These are phyloP conservation scores for Eristalinus aeneus DNA, from an alignment of 2,888 invertebrate species.

Conservation along the genomic window DNA sequence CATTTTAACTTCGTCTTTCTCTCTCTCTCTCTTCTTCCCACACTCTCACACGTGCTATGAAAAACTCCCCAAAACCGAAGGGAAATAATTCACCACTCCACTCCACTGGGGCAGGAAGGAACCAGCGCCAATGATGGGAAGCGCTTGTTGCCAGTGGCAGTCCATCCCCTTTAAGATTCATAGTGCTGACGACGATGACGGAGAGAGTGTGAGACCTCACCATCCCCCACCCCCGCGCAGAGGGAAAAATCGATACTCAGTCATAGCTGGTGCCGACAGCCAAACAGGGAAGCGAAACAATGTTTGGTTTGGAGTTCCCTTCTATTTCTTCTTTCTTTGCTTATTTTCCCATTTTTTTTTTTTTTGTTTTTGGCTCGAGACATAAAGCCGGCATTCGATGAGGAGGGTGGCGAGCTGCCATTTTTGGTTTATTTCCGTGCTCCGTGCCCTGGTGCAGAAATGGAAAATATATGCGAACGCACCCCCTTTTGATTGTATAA, in stretches of 20 bases:
- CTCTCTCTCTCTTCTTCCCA: neutral
- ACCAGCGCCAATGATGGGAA: constrained; percentile 23
- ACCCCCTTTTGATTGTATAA: constrained; percentile 26
- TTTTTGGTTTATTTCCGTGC: constrained; percentile 10
- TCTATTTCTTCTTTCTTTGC: neutral
- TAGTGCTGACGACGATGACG: constrained; percentile 10
- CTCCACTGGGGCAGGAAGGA: neutral
- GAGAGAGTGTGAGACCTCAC: constrained; percentile 12
- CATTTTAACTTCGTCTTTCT: constrained; percentile 35
- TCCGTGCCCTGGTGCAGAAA: constrained; percentile 15
- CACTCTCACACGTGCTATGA: neutral
- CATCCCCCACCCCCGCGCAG: neutral
- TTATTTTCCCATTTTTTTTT: too few relatives aligned
- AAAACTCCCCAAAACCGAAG: constrained; percentile 17
- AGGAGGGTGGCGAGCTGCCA: constrained; percentile 2
- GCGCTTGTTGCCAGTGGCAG: constrained; percentile 1
- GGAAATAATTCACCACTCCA: neutral
- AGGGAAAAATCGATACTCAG: constrained; percentile 54
- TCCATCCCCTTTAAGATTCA: constrained; percentile 48
- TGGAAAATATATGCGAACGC: constrained; percentile 36
- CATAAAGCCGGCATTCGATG: neutral
- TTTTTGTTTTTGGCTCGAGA: neutral
- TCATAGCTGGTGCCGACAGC: constrained; percentile 25
- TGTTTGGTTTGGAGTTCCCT: constrained; percentile 13
- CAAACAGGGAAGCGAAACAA: constrained; percentile 32